These are phyloP conservation scores for Callorhinus ursinus DNA, from an alignment of 2,113 vertebrate species.

Conservation along the genomic window DNA sequence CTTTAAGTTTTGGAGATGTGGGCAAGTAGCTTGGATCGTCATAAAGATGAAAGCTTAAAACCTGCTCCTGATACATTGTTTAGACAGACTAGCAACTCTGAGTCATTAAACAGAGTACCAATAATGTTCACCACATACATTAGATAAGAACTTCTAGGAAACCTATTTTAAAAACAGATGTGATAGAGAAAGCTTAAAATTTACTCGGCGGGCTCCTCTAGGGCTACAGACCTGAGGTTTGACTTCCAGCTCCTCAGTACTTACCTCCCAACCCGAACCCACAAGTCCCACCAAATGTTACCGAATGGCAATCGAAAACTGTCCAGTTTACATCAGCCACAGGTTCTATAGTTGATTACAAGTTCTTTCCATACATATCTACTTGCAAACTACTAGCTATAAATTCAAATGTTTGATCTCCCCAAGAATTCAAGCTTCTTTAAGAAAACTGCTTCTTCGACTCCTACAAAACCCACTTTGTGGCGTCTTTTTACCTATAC, in stretches of 20 bases:
- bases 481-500: background rate
- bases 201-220: background rate
- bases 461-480: background rate
- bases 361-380: background rate
- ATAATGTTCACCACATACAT: background rate
- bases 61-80: background rate
- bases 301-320: background rate
- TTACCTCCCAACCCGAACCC: background rate
- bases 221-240: background rate
- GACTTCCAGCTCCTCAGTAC: background rate
- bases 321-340: background rate
- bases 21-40: background rate
- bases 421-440: constrained; percentile 29
- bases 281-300: background rate
- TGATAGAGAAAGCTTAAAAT: background rate
- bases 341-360: background rate
- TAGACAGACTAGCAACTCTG: constrained; percentile 39
- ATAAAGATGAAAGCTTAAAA: constrained; percentile 44
- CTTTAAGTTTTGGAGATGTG: background rate
- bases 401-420: background rate
- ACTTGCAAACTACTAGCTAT: background rate
- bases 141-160: constrained; percentile 20
- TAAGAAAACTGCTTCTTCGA: background rate
- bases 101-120: constrained; percentile 53
- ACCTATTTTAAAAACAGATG: constrained; percentile 29